Base-by-base conservation (phyloP, 2,797 vertebrate genomes). In the Myotis planiceps region DNA sequence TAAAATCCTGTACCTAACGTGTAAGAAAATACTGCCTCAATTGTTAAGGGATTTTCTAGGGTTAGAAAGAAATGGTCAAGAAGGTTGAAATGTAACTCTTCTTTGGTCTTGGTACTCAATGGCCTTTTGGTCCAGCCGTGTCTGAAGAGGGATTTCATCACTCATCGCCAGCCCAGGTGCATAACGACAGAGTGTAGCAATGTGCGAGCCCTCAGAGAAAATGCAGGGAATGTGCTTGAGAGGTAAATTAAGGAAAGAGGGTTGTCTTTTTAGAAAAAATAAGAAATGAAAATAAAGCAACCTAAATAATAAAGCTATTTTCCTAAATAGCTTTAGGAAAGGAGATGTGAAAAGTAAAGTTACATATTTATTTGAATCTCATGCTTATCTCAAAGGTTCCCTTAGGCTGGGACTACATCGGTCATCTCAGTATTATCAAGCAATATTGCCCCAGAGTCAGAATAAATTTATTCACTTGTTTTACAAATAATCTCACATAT, bases 391-490 rank as follows among this genome's bases (percentile, higher is more conserved):
- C 23, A 23, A 89, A 90, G 55, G 5, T 29, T 87, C 16, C 8
- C 9, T 87, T 37, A 78, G 39, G 13, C n/a, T 53, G 23, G 14
- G 27, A 71, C 72, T 47, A 29, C 2, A 14, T 27, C 37, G 71
- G 58, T 71, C 29, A 60, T 53, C 55, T 49, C 27, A 53, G 55
- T 4, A 21, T 83, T 88, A 86, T 90, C 37, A 78, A 92, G 21
- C 32, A 63, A 32, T 69, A 63, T 27, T 80, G 8, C 45, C 55
- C 83, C 80, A 5, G 3, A 72, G 58, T 94, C 45, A 90, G 79
- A 83, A 87, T 23, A 34, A 89, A 88, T 68, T 55, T 91, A 87
- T 68, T 63, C 34, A 93, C 58, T 76, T 88, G 23, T 82, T 85
- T 78, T 92, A 60, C 29, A 96, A 93, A 92, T 88, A 63, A 96